Conservation (phyloP, 2,797 vertebrate genomes). For the Anas capensis region DNA sequence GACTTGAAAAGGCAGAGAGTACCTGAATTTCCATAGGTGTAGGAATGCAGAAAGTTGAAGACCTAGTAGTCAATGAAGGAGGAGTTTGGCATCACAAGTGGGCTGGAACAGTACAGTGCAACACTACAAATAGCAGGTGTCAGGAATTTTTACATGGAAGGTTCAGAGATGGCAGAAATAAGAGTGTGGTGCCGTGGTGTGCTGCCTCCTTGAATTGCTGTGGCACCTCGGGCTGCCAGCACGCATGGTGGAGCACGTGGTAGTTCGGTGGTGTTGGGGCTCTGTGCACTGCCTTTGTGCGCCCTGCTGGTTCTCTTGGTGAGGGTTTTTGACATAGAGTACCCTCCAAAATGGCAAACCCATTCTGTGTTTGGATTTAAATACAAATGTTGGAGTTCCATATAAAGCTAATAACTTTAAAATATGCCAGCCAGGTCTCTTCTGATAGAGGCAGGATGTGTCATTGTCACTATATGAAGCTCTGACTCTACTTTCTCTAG, state of each 20-base stretch:
- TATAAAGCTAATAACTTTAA: background rate
- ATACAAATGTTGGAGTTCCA: background rate
- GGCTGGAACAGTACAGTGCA: background rate
- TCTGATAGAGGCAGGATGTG: background rate
- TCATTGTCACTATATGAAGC: accelerated
- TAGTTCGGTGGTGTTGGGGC: accelerated
- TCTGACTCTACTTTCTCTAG: background rate
- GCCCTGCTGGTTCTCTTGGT: background rate
- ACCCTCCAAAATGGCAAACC: background rate
- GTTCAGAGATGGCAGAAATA: background rate
- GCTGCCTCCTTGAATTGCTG: background rate
- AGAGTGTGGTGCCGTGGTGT: background rate
- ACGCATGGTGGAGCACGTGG: accelerated
- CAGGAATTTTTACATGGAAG: background rate
- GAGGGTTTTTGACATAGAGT: background rate
- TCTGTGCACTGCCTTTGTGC: background rate
- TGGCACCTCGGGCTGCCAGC: background rate
- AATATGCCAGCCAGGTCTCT: background rate
- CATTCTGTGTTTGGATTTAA: background rate
- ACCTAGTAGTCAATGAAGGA: background rate
- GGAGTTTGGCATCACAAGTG: background rate
- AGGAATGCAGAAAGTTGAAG: background rate
- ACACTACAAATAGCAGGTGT: background rate
- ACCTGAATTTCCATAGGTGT: background rate
- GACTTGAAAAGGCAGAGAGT: background rate